A percentile compares a stretch with the other conserved stretches of the same genome.
phyloP scores from a whole-genome alignment of 2,113 vertebrate species.

The Suncus etruscus region DNA sequence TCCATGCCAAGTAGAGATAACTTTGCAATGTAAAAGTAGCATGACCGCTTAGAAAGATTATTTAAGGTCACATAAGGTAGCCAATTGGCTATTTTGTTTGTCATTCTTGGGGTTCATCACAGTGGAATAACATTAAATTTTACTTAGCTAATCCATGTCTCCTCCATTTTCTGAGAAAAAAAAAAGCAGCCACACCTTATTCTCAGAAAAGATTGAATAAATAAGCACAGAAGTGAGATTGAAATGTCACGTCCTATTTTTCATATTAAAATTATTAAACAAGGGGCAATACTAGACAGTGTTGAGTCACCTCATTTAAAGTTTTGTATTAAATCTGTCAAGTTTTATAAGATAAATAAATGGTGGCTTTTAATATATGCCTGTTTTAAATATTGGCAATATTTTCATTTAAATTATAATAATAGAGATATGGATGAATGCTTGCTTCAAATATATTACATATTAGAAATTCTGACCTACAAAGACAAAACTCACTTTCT shows the following conservation, averaged over 20 bases:
- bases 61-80: constrained; percentile 61
- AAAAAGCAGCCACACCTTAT: constrained; percentile 59
- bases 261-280: constrained; percentile 65
- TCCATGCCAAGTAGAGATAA: constrained; percentile 71
- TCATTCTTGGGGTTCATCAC: constrained; percentile 59
- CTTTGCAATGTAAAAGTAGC: constrained; percentile 64
- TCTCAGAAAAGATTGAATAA: constrained; percentile 58
- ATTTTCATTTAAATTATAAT: constrained; percentile 15
- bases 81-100: constrained; percentile 49
- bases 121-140: constrained; percentile 55
- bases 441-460: constrained; percentile 4
- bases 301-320: constrained; percentile 54
- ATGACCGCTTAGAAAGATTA: constrained; percentile 59
- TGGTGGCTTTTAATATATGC: not conserved
- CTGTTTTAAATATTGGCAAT: constrained; percentile 26
- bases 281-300: constrained; percentile 39
- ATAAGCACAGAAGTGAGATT: not conserved
- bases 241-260: constrained; percentile 59
- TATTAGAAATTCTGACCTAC: constrained; percentile 26
- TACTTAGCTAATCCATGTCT: constrained; percentile 40
- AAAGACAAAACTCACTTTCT: constrained; percentile 22
- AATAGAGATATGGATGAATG: constrained; percentile 9
- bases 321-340: constrained; percentile 40
- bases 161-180: constrained; percentile 50
- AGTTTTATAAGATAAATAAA: constrained; percentile 47